Base-by-base conservation (phyloP, 2,113 vertebrate genomes). In the Megalops atlanticus region DNA sequence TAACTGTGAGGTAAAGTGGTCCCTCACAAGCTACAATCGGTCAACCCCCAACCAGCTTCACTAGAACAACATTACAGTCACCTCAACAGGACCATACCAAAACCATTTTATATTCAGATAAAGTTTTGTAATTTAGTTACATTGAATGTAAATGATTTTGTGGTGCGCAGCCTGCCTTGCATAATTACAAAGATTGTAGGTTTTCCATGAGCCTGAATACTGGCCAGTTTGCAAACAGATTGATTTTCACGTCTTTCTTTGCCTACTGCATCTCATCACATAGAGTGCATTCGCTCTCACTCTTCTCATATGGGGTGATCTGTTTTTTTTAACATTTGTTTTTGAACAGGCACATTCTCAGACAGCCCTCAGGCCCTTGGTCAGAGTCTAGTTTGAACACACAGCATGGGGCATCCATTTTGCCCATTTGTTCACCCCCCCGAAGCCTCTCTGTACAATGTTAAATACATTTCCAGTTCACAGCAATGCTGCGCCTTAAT, bases 141-240 rank as follows among this genome's bases (percentile, higher is more conserved):
- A 35, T 21, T 77, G 36, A 24, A 41, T 78, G 41, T 78, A 58
- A n/a, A 58, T 58, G 52, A 58, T n/a, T 24, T 52, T 58, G 21
- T 24, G n/a, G 5, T n/a, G 52, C 24, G 21, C 24, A 15, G n/a
- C 52, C 52, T 58, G 52, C 21, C 21, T 4, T 5, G 52, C 18
- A 18, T 58, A n/a, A n/a, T 58, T 24, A n/a, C n/a, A 24, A 58
- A n/a, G 7, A 58, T 3, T 18, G 15, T 18, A 3, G 49, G n/a
- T 15, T 24, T 2, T 24, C 52, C 0, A 18, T 18, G 21, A 58
- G 52, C 18, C 21, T 58, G 18, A 24, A 24, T 18, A n/a, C 4
- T 24, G 52, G 52, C 52, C n/a, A 58, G 52, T 58, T 58, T 24
- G 52, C 52, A 12, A 49, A 16, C 12, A 24, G 52, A 21, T 24